Base-by-base conservation (phyloP, 2,888 invertebrate species). In the Parelbella ahira region DNA sequence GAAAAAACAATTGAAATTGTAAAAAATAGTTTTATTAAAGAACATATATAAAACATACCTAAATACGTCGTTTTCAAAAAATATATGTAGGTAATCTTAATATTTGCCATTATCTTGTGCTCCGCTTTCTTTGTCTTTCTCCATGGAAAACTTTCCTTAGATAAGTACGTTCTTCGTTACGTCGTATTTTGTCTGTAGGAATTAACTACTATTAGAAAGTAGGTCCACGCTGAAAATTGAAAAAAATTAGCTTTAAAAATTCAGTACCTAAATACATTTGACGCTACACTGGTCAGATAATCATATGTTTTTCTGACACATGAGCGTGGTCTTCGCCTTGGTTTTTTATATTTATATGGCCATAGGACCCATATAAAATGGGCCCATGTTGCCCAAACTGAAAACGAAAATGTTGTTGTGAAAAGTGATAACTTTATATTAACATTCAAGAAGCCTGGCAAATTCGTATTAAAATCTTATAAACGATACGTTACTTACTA, bases 171-270 rank as follows among this genome's bases (percentile, higher is more conserved):
- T 34, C 37, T 44, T 37, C 43, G 32, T 48, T 43, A 37, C 28
- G 45, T 6, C 29, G 44, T 5, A 44, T 54, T 54, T 30, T 45
- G 51, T 63, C 65, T 69, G 61, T 65, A 78, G 54, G 71, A 69
- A 56, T 65, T 57, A 53, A 75, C 61, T 50, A 80, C 74, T 56
- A 68, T 58, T 64, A 78, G 42, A 67, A 73, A 79, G 66, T 78
- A 79, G 54, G 38, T 24, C 77, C 78, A 79, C 48, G 71, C 76
- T 79, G 74, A 63, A 80, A 79, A 53, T 27, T 47, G 59, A 65
- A 57, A 37, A 28, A 29, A 15, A 36, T 7, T 15, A 27, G 15
- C 28, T 9, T 33, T 8, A 5, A 25, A 33, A 27, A 2, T 10
- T 41, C 24, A 36, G 42, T 45, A 45, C 45, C 37, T 49, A 20